Evolutionary conservation across 2,888 invertebrate genomes (phyloP), one percentile per base, ranked within the genome.

Genomic region (Arrhopalites spinosus): DNA sequence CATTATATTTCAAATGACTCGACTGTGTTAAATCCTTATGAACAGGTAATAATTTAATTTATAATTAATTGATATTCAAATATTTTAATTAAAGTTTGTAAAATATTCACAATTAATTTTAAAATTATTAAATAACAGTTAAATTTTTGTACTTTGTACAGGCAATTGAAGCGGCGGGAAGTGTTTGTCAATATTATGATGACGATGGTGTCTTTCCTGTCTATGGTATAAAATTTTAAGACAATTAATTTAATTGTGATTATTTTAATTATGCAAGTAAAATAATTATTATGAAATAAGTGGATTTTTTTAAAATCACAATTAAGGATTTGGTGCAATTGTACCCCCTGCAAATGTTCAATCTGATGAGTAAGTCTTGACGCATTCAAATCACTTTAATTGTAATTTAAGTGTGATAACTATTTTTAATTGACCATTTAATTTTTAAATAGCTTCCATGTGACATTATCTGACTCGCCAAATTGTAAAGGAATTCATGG

Each of bases 181-280:
- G 85, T 73, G 87, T 87, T 61, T 85, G 87, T 47, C 85, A 87
- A 82, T 87, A 87, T 78, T 87, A 87, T 82, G 87, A 87, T 81
- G 83, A 84, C 7, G 87, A 88, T 79, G 89, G 89, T 82, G 84
- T 84, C 82, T 86, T 86, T 80, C 86, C 86, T 3, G 86, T 86
- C 7, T 87, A 87, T 80, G 87, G 87, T 11, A 17, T 17, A 47
- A 47, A 86, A n/a, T n/a, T n/a, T n/a, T n/a, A n/a, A n/a, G n/a
- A n/a, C n/a, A n/a, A n/a, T n/a, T n/a, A n/a, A n/a, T n/a, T 7
- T 47, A 1, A 13, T 17, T 1, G n/a, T 2, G 13, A n/a, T n/a
- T 2, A 17, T 47, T 47, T 47, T 45, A 45, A 11, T 47, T 47
- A 47, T 47, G 1, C 47, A 47, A 13, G 1, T 2, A 1, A 2